Base-by-base conservation (phyloP, 2,113 vertebrate genomes). In the Proteles cristata region DNA sequence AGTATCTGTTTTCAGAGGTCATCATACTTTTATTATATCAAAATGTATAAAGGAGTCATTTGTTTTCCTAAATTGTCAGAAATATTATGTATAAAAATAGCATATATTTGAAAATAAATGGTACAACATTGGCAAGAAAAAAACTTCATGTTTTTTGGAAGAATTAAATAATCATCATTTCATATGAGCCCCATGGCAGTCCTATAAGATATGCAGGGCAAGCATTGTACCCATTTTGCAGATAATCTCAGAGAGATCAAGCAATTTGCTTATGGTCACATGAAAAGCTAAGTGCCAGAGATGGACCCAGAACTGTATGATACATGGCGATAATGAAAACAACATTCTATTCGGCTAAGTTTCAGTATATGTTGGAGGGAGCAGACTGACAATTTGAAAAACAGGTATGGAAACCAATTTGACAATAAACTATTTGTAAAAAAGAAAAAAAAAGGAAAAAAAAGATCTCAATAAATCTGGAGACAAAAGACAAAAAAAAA, bases 61-160 rank as follows among this genome's bases (percentile, higher is more conserved):
- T 85, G 16, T 93, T 93, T 86, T 85, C 33, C n/a, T 88, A 35
- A 97, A 21, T 33, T 80, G 2, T 16, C 53, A 92, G 79, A 94
- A 94, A 83, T 79, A 73, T 23, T 82, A 17, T 5, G 23, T 53
- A 91, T 92, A 31, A 45, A 76, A 90, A 69, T 50, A 87, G 5
- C 1, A 45, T 74, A 50, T 68, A 61, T 77, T 82, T 94, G 23
- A 95, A 95, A 96, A 86, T n/a, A 94, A 43, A 81, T 9, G 55
- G 4, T 65, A 48, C 92, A 55, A 73, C 1, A 74, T 7, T 53
- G 39, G 1, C 83, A 53, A 79, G 11, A 79, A 71, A 91, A 79
- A 76, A 25, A 25, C 19, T 50, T 43, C 11, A 21, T n/a, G 8
- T 7, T 12, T 96, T 66, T 58, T 53, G 21, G 73, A 76, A 53